Conservation (phyloP, 2,797 vertebrate genomes). For the Balearica regulorum region DNA sequence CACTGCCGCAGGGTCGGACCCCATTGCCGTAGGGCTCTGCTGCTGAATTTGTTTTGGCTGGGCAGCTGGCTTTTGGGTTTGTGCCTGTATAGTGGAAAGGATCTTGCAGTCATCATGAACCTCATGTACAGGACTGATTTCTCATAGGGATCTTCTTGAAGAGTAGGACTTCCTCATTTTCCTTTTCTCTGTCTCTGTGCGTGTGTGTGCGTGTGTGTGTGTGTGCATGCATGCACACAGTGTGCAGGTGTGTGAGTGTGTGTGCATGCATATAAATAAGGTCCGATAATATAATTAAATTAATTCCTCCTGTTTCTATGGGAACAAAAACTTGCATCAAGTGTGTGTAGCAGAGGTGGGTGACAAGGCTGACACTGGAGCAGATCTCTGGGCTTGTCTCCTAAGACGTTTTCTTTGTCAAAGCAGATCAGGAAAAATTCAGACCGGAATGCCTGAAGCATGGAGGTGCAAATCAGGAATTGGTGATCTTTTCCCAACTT, state of each 20-base stretch:
- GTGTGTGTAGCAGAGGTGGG: not conserved
- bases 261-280: not conserved
- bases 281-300: not conserved
- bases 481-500: not conserved
- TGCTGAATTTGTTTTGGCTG: not conserved
- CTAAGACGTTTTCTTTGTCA: not conserved
- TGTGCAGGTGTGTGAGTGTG: not conserved
- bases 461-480: not conserved
- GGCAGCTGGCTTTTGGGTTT: not conserved
- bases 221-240: not conserved
- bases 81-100: not conserved
- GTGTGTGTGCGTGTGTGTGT: too few relatives aligned
- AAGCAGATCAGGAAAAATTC: not conserved
- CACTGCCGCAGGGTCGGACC: not conserved
- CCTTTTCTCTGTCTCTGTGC: not conserved
- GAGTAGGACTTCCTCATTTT: not conserved
- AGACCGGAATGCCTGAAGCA: accelerated
- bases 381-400: not conserved
- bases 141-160: not conserved
- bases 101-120: not conserved
- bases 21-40: accelerated
- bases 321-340: not conserved
- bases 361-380: not conserved
- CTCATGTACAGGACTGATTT: not conserved
- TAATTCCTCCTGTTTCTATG: conserved; percentile 4